Percentiles rank a stretch among this genome's conserved stretches.
phyloP scores from a whole-genome alignment of 1,140 invertebrate genomes.

The Lepidurus packardi region DNA sequence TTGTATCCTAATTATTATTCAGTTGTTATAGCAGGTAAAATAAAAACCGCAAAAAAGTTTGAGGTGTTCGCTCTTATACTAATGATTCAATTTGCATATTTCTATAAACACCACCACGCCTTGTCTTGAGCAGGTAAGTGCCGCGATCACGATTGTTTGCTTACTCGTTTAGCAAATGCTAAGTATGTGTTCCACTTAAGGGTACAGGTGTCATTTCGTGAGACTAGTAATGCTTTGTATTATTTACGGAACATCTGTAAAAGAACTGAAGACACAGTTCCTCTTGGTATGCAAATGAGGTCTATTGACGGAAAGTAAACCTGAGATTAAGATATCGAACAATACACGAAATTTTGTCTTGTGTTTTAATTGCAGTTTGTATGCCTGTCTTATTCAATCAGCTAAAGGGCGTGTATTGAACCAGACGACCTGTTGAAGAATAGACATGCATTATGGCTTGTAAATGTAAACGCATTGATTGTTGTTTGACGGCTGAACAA shows the following conservation, averaged over 20 bases:
- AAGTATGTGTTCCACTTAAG: background rate
- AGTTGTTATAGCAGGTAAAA: no score
- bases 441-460: background rate
- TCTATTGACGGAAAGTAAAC: no score
- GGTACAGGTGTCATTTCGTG: background rate
- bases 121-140: background rate
- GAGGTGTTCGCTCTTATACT: background rate
- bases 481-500: conserved; percentile 4
- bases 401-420: no score
- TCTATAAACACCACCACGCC: background rate
- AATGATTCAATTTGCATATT: conserved; percentile 5
- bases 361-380: no score
- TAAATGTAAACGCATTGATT: background rate
- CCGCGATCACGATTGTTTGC: background rate
- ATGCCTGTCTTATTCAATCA: no score
- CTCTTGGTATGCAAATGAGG: no score
- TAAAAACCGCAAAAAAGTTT: no score
- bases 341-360: no score
- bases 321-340: no score
- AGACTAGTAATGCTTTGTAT: background rate
- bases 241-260: no score
- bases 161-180: background rate
- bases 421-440: background rate
- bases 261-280: no score
- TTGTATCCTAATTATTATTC: no score